Evolutionary conservation across 2,888 invertebrate species (phyloP).

Genomic region (Aporophyla lueneburgensis): DNA sequence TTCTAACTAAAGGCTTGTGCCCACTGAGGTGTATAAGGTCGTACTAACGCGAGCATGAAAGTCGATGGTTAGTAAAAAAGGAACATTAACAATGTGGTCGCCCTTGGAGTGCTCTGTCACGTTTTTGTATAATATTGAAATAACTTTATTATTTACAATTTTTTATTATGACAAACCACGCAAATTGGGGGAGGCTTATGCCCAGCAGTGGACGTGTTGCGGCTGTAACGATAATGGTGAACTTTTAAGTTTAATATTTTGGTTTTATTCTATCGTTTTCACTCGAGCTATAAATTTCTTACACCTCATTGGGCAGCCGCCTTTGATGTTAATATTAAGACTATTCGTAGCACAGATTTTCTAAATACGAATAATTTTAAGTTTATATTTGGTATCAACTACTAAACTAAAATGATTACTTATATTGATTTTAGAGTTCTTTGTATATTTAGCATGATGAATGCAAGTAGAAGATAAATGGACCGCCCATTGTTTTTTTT

Average conservation of each 20-base stretch:
- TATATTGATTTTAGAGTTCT: conserved; percentile 11
- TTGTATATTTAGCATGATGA: conserved; percentile 25
- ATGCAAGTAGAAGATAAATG: conserved; percentile 1
- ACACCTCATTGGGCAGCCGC: conserved; percentile 18
- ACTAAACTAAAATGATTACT: conserved; percentile 22
- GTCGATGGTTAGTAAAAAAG: conserved; percentile 17
- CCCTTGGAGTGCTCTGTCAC: conserved; percentile 2
- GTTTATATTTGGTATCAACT: conserved; percentile 56
- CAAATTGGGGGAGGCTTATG: no score
- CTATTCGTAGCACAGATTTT: conserved; percentile 16
- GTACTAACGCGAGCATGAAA: conserved; percentile 24
- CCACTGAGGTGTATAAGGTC: conserved; percentile 45
- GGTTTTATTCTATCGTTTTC: neutral
- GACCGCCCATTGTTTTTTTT: no score
- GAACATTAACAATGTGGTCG: neutral
- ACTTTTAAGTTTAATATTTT: neutral
- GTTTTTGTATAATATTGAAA: neutral
- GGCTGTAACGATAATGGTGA: no score
- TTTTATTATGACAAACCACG: no score
- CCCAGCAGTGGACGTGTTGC: no score
- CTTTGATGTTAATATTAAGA: neutral
- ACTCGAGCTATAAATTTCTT: neutral
- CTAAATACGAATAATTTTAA: conserved; percentile 6
- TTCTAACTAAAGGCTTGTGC: conserved; percentile 29
- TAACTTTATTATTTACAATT: neutral